These are phyloP conservation scores for Ichneumon xanthorius DNA, from an alignment of 2,888 invertebrate species.

Conservation along the genomic window DNA sequence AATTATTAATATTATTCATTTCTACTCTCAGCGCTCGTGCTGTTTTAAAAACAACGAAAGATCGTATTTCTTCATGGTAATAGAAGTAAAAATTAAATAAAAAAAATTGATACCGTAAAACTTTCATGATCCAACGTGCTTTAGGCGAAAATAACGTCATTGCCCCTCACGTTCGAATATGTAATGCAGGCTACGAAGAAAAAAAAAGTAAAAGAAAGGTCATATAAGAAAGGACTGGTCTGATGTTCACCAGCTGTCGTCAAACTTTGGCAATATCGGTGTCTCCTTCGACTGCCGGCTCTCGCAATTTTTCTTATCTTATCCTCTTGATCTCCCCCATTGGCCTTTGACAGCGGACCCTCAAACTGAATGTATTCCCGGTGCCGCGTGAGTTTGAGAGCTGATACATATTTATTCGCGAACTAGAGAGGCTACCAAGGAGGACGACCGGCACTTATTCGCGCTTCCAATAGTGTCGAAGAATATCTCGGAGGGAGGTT, in stretches of 20 bases:
- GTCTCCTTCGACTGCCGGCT: slow-evolving; percentile 3
- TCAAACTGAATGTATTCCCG: not conserved
- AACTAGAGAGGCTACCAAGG: not conserved
- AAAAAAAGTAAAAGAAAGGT: not conserved
- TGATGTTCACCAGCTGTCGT: slow-evolving; percentile 44
- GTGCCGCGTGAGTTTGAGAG: not conserved
- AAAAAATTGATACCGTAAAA: not conserved
- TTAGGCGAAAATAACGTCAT: not conserved
- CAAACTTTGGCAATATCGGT: slow-evolving; percentile 55
- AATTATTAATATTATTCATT: not conserved
- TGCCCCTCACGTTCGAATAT: not conserved
- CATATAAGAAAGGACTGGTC: not conserved
- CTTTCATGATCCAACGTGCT: not conserved
- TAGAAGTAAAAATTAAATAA: not conserved
- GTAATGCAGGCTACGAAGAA: not conserved
- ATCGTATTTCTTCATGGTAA: not conserved
- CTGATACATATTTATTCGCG: slow-evolving; percentile 42
- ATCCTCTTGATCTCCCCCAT: slow-evolving; percentile 14
- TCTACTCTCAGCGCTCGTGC: not conserved
- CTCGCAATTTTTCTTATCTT: not conserved
- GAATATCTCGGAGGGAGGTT: not conserved
- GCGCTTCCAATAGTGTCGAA: slow-evolving; percentile 14
- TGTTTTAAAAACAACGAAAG: not conserved
- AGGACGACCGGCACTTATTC: slow-evolving; percentile 18
- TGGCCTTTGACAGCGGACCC: slow-evolving; percentile 3